Base-by-base conservation (phyloP, 2,888 invertebrate genomes). In the Aphidoletes aphidimyza region DNA sequence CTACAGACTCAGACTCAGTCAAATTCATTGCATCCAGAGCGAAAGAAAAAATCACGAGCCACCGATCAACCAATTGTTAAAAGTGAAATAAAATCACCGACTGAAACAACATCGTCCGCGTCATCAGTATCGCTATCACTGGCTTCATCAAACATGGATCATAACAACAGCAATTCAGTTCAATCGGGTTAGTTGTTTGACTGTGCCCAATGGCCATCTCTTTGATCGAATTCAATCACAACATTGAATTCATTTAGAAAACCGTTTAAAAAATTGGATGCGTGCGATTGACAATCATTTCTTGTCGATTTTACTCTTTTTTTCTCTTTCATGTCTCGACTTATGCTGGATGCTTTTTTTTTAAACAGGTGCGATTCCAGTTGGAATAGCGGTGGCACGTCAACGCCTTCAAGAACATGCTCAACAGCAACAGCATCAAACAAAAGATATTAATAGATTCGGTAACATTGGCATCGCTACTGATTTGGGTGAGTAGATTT, bases 321-420 rank as follows among this genome's bases (percentile, higher is more conserved):
- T 34, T 49, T n/a, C 30, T 34, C 19, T n/a, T 45, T 34, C 17
- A 6, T 83, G 9, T 26, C 26, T 2, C 6, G 36, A 36, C n/a
- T 83, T 42, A 36, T 83, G 19, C 22, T 84, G 34, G 49, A 30
- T n/a, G 19, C 42, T 0, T 2, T 83, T 45, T 84, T 84, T 83
- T 22, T 42, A 6, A 26, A 42, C 42, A 83, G 92, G 92, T 88
- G 92, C 92, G 83, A 95, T 96, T 89, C 96, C 96, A 87, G 94
- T 96, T 87, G 96, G 96, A 85, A 96, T 96, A 87, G 95, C 96
- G 45, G 95, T 96, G 86, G 95, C 95, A 84, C 92, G 96, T 86
- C 96, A 96, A 89, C 92, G 96, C 88, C 92, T 93, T 86, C 94
- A 86, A 87, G 85, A 87, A 84, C 87, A 86, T 87, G 88, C 85